phyloP scores from a whole-genome alignment of 2,113 vertebrate genomes.

The Bubo scandiacus region DNA sequence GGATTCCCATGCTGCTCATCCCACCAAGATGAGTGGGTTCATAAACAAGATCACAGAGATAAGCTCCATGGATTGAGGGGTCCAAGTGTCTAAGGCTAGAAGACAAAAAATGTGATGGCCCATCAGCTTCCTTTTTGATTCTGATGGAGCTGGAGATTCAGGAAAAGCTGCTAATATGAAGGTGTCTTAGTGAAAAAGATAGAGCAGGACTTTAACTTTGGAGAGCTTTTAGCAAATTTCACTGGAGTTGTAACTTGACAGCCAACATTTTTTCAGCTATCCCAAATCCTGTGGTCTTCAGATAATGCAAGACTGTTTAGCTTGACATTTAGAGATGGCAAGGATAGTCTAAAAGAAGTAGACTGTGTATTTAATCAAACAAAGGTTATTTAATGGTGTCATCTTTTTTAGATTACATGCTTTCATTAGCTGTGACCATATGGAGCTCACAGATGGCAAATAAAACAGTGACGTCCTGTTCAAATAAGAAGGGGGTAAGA shows the following conservation, averaged over 20 bases:
- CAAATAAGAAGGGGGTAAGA: conserved; percentile 51
- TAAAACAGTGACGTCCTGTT: conserved; percentile 59
- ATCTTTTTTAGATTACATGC: conserved; percentile 59
- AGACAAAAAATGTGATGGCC: background rate
- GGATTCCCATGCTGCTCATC: background rate
- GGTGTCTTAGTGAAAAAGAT: background rate
- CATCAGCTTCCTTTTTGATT: background rate
- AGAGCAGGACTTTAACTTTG: background rate
- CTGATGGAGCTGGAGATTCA: background rate
- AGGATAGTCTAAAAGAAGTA: conserved; percentile 23
- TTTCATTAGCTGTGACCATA: conserved; percentile 70
- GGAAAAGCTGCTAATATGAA: background rate
- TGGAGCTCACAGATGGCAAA: conserved; percentile 74
- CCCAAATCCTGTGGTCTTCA: background rate
- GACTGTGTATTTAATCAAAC: conserved; percentile 43
- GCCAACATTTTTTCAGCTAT: background rate
- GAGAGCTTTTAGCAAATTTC: background rate
- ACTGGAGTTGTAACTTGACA: background rate
- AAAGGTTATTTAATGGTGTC: conserved; percentile 54
- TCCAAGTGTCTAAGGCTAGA: background rate
- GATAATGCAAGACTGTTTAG: background rate
- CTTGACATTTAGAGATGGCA: conserved; percentile 25
- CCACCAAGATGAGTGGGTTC: background rate
- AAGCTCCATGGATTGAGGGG: background rate
- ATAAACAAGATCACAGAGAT: background rate